A percentile compares a stretch with the other conserved stretches of the same genome.
Evolutionary conservation across 2,797 vertebrate species (phyloP).

Genomic region (Cossypha dichroa): DNA sequence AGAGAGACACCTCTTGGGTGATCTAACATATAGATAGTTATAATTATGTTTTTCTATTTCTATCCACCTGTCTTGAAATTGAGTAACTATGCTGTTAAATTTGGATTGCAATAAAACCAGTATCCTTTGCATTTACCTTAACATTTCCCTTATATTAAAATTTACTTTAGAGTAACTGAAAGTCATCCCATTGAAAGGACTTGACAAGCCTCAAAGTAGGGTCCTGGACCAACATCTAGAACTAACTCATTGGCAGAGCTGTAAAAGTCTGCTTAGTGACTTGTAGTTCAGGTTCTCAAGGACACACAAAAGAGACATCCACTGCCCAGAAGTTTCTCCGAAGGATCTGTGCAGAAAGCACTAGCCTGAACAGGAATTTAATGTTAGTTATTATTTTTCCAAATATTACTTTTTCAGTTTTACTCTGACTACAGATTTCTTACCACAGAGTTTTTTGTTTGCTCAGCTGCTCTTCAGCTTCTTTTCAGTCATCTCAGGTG

Average conservation of each 20-base stretch:
- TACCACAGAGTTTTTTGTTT: not conserved
- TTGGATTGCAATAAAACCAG: constrained; percentile 29
- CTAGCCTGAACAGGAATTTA: not conserved
- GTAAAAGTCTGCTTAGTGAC: not conserved
- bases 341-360: not conserved
- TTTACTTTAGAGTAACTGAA: not conserved
- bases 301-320: not conserved
- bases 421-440: not conserved
- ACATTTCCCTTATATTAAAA: not conserved
- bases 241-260: not conserved
- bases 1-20: constrained; percentile 63
- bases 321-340: not conserved
- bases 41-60: constrained; percentile 66
- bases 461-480: not conserved
- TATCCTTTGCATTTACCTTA: constrained; percentile 9
- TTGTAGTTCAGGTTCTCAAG: not conserved
- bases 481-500: constrained; percentile 29
- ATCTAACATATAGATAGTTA: constrained; percentile 68
- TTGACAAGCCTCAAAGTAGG: not conserved
- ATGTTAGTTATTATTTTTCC: not conserved
- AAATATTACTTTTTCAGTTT: not conserved
- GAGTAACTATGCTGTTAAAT: constrained; percentile 58
- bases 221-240: not conserved
- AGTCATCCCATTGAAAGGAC: not conserved
- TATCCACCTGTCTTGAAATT: constrained; percentile 64